Evolutionary conservation across 2,797 vertebrate genomes (phyloP), one percentile per base, ranked within the genome.

Genomic region (Bovichtus diacanthus): DNA sequence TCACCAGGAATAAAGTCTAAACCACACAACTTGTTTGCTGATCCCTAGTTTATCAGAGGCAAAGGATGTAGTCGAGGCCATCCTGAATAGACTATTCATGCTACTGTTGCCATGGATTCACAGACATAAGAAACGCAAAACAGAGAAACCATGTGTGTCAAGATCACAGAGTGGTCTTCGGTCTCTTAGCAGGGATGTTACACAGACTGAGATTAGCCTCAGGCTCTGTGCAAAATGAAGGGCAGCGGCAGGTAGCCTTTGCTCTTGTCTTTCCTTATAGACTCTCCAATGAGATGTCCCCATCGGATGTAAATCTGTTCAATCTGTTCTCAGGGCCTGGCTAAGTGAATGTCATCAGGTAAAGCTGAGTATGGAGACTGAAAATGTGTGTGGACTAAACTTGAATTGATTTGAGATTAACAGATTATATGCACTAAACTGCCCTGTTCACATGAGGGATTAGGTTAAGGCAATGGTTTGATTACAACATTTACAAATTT

Each of bases 91-190:
- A 59, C 60, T 68, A 76, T 84, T 81, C 64, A 83, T 63, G 66
- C 63, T 61, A 46, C 79, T 50, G 80, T 85, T 89, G 78, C 82
- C 67, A 89, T 87, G 79, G 82, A 83, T 78, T 82, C 64, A 63
- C 13, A 36, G 53, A 63, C 36, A 0, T 21, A 60, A 36, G 31
- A 51, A 70, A 83, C 46, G 68, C 29, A 51, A 77, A 65, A 82
- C 64, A 81, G 72, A 67, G 59, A 74, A 62, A 73, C 74, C 43
- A 69, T 62, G 59, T 65, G 64, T 78, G 56, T 76, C 53, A 49
- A 23, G 39, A 79, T 83, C 77, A 81, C 74, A 68, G 49, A 64
- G 11, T 51, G 55, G 49, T 69, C 55, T 78, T 77, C 36, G 16
- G 66, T 76, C 60, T 82, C 54, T 65, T 43, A 65, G 46, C 21